Percentiles rank a stretch among this genome's conserved stretches.
These are phyloP conservation scores for Enteromius thamalakanensis DNA, from an alignment of 2,797 vertebrate species.

Conservation along the genomic window DNA sequence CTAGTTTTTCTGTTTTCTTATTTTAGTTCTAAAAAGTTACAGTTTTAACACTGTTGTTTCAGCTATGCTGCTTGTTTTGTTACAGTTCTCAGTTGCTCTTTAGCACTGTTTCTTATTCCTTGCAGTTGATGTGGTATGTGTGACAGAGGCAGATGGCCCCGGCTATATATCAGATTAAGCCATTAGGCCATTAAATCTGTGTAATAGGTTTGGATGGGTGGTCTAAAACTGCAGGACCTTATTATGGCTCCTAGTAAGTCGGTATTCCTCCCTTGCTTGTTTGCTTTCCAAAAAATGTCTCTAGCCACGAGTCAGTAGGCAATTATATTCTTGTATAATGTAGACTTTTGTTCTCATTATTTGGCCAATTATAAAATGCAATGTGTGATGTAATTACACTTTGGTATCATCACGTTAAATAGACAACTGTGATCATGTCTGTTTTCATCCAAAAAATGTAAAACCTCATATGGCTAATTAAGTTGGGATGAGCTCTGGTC, in stretches of 20 bases:
- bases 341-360: not conserved
- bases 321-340: not conserved
- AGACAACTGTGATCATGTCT: conserved; percentile 32
- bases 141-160: conserved; percentile 49
- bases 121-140: conserved; percentile 33
- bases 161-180: conserved; percentile 54
- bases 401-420: not conserved
- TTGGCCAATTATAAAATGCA: conserved; percentile 11
- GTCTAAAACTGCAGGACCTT: conserved; percentile 5
- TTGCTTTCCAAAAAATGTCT: not conserved
- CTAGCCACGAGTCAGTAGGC: not conserved
- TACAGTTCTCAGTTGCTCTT: not conserved
- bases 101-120: conserved; percentile 3
- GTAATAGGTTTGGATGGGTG: conserved; percentile 51
- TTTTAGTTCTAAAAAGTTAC: not conserved
- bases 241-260: conserved; percentile 8
- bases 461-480: conserved; percentile 42
- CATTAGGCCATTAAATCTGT: conserved; percentile 51
- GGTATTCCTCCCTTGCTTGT: conserved; percentile 6
- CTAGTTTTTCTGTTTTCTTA: not conserved
- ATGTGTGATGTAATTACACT: conserved; percentile 13
- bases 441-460: conserved; percentile 33
- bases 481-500: conserved; percentile 13
- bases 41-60: not conserved
- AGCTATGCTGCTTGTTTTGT: not conserved